Evolutionary conservation across 2,888 invertebrate genomes (phyloP).

Genomic region (Brenthis ino): DNA sequence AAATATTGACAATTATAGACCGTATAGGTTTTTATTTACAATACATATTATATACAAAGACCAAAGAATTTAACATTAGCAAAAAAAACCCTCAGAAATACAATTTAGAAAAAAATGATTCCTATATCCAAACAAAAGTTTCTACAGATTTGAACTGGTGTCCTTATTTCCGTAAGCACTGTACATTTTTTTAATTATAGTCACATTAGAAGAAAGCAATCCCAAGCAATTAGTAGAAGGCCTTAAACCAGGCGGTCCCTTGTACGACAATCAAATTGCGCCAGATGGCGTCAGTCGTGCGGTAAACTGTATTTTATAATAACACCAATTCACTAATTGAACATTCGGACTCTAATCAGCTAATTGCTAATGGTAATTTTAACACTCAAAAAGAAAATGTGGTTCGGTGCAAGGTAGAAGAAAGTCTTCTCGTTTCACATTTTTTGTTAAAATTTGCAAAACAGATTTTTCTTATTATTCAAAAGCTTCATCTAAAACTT

Average conservation of each 20-base stretch:
- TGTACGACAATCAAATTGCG: slow-evolving; percentile 54
- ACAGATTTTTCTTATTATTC: no score
- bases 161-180: background rate
- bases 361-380: slow-evolving; percentile 69
- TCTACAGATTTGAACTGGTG: background rate
- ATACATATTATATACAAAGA: no score
- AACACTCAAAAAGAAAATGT: background rate
- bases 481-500: no score
- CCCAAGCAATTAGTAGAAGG: slow-evolving; percentile 21
- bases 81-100: no score
- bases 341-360: slow-evolving; percentile 61
- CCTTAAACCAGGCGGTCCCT: slow-evolving; percentile 17
- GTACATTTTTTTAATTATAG: slow-evolving; percentile 4
- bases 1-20: no score
- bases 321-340: slow-evolving; percentile 75
- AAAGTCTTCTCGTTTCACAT: no score
- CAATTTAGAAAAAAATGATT: no score
- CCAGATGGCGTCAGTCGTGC: slow-evolving; percentile 65
- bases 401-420: slow-evolving; percentile 13
- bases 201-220: slow-evolving; percentile 4
- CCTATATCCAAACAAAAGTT: no score
- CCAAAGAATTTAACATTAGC: no score
- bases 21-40: no score
- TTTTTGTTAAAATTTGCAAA: no score
- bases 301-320: slow-evolving; percentile 68